Conservation (phyloP, 2,113 vertebrate genomes). For the Pollimyrus isidori region DNA sequence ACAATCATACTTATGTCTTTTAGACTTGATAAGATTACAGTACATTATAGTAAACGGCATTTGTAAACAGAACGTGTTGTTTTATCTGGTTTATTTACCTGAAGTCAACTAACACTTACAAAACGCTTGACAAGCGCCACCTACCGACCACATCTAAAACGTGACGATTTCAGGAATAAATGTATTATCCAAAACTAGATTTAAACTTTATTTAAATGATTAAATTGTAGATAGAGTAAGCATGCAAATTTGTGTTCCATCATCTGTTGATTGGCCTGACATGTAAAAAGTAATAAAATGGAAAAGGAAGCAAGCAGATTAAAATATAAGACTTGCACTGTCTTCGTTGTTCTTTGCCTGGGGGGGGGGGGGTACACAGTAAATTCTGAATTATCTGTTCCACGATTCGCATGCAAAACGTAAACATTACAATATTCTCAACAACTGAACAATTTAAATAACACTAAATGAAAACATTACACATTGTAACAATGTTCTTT, state of each 20-base stretch:
- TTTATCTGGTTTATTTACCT: neutral
- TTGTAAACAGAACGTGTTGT: neutral
- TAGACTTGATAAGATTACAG: neutral
- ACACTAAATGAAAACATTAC: slow-evolving; percentile 22
- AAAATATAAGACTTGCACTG: neutral
- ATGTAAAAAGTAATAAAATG: neutral
- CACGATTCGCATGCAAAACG: neutral
- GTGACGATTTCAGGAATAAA: neutral
- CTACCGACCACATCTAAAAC: neutral
- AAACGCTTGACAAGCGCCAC: slow-evolving; percentile 15
- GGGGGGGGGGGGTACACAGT: neutral
- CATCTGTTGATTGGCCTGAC: neutral
- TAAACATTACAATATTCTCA: neutral
- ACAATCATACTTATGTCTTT: neutral
- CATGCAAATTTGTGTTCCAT: neutral
- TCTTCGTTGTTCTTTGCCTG: neutral
- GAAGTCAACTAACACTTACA: neutral
- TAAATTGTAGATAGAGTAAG: neutral
- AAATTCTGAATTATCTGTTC: neutral
- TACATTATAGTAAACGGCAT: neutral
- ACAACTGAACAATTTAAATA: slow-evolving; percentile 12
- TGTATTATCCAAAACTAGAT: neutral
- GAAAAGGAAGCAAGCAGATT: neutral
- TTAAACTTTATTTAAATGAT: neutral
- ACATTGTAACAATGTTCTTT: slow-evolving; percentile 47